A percentile compares a stretch with the other conserved stretches of the same genome.
Conservation (phyloP, 2,888 invertebrate genomes). For the Drosophila pseudotalamancana region DNA sequence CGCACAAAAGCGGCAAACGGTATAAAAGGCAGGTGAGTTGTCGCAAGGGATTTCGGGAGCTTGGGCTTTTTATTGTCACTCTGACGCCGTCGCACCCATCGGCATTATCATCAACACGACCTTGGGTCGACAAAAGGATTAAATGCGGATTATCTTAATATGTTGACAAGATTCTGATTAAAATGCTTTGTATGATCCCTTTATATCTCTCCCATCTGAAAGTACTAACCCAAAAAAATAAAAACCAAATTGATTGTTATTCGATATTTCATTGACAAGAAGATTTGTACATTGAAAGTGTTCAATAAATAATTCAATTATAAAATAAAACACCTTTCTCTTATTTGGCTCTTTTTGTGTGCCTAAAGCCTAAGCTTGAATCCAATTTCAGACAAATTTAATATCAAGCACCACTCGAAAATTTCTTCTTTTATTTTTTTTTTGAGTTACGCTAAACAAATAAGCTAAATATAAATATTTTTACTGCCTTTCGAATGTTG, state of each 20-base stretch:
- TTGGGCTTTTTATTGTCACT: slow-evolving; percentile 55
- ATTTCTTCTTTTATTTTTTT: too few species aligned
- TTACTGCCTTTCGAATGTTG: slow-evolving; percentile 1
- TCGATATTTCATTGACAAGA: slow-evolving; percentile 10
- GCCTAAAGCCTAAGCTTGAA: not conserved
- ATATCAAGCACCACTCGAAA: not conserved
- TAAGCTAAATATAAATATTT: slow-evolving; percentile 17
- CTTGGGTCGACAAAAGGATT: slow-evolving; percentile 79
- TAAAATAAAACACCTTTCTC: not conserved
- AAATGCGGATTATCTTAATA: slow-evolving; percentile 79
- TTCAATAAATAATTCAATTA: too few species aligned
- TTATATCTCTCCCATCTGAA: slow-evolving; percentile 15
- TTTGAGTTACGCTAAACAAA: not conserved
- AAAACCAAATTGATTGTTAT: slow-evolving; percentile 31
- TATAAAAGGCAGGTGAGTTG: slow-evolving; percentile 64
- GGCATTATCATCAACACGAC: slow-evolving; percentile 55
- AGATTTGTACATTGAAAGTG: not conserved
- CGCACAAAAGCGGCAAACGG: slow-evolving; percentile 47
- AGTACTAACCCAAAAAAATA: slow-evolving; percentile 14
- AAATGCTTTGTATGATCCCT: slow-evolving; percentile 37
- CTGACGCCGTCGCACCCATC: slow-evolving; percentile 41
- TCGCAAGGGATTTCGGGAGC: slow-evolving; percentile 37
- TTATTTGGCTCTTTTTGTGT: not conserved
- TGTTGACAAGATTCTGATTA: slow-evolving; percentile 78
- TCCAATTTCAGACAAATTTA: not conserved